A percentile compares a stretch with the other conserved stretches of the same genome.
Evolutionary conservation across 2,113 vertebrate genomes (phyloP).

Genomic region (Antigone vipio): DNA sequence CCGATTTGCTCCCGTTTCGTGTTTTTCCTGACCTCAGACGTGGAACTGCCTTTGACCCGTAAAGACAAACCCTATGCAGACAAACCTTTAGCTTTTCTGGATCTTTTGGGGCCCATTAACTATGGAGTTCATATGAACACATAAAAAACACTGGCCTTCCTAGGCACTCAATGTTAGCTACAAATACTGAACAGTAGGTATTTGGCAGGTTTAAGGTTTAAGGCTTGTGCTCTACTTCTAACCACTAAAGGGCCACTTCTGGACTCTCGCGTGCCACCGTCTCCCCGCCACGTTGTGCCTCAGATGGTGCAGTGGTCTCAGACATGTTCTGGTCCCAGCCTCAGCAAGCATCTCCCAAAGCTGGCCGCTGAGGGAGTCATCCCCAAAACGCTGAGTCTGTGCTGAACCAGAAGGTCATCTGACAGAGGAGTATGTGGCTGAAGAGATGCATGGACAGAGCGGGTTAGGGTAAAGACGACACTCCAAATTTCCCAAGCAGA

Average conservation of each 20-base stretch:
- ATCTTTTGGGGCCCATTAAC: neutral
- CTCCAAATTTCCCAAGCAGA: neutral
- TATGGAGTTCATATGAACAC: neutral
- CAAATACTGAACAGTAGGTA: constrained; percentile 23
- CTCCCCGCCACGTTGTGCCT: neutral
- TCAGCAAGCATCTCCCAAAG: constrained; percentile 55
- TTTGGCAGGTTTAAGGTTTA: constrained; percentile 48
- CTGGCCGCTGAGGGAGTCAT: constrained; percentile 42
- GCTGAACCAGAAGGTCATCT: constrained; percentile 19
- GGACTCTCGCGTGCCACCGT: neutral
- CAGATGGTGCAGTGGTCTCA: neutral
- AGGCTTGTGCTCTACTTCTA: constrained; percentile 71
- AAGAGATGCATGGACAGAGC: neutral
- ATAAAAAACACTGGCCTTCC: neutral
- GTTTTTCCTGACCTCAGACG: neutral
- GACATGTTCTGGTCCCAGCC: neutral
- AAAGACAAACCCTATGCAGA: neutral
- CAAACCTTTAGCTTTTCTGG: neutral
- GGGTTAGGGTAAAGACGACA: neutral
- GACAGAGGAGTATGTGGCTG: neutral
- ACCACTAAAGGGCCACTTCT: constrained; percentile 41
- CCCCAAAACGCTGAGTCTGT: constrained; percentile 42
- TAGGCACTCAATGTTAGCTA: constrained; percentile 42
- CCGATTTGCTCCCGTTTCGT: neutral
- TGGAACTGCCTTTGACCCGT: neutral